These are phyloP conservation scores for Stramonita haemastoma DNA, from an alignment of 2,888 invertebrate species.

Conservation along the genomic window DNA sequence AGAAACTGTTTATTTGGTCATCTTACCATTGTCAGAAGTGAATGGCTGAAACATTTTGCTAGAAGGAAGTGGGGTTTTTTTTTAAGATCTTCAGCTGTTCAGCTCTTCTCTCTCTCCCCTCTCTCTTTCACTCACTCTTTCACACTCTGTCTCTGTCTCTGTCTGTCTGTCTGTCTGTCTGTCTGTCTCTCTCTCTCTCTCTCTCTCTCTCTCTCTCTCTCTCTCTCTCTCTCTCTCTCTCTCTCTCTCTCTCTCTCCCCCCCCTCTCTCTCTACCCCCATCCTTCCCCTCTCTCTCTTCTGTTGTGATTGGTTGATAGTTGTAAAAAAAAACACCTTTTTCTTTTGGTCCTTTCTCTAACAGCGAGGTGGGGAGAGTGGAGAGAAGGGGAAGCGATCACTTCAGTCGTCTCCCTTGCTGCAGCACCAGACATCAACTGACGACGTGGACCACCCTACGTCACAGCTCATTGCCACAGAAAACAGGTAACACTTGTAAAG, in stretches of 20 bases:
- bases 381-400: slow-evolving; percentile 34
- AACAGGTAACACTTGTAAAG: slow-evolving; percentile 49
- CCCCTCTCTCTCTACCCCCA: background rate
- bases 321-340: too few species aligned
- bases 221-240: background rate
- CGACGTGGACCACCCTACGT: slow-evolving; percentile 68
- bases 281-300: background rate
- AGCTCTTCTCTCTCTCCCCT: background rate
- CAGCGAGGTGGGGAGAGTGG: slow-evolving; percentile 41
- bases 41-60: background rate
- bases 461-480: slow-evolving; percentile 63
- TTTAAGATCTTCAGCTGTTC: too few species aligned
- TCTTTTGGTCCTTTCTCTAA: too few species aligned
- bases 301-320: background rate
- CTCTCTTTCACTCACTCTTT: background rate
- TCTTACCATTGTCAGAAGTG: background rate
- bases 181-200: background rate
- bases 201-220: background rate
- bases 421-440: slow-evolving; percentile 74
- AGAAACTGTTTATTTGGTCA: background rate
- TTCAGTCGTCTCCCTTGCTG: slow-evolving; percentile 56
- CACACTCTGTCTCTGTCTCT: background rate
- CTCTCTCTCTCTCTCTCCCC: background rate
- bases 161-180: background rate
- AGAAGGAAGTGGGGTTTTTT: too few species aligned